Evolutionary conservation across 1,140 invertebrate genomes (phyloP), one percentile per base, ranked within the genome.

Genomic region (Oreohelix idahoensis): DNA sequence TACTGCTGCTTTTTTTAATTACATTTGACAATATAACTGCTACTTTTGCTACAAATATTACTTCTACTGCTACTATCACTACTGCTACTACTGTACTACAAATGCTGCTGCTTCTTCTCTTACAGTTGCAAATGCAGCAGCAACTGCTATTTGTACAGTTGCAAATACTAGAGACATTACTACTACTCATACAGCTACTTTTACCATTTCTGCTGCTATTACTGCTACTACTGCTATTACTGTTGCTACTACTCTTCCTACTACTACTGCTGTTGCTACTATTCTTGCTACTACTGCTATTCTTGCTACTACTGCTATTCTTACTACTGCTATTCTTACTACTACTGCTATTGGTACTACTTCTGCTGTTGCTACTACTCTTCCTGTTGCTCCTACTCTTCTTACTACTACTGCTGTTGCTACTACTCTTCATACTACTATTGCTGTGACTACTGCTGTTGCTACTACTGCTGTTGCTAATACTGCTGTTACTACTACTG

Each of bases 371-470:
- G 29, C 45, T 63, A 78, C 45, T 78, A 78, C 35, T 78, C 53
- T n/a, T 78, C 53, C 45, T 53, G 53, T n/a, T 78, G 36, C 45
- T 78, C 53, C 29, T 78, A 78, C 45, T 78, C 53, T n/a, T 58
- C 53, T n/a, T 58, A 78, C 45, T 58, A 78, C 45, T 78, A 51
- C 45, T 53, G 53, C 45, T 78, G 53, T n/a, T 78, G 53, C n/a
- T 78, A 78, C 29, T 78, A 78, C 45, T 58, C 53, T 20, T 78
- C 53, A 11, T 78, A 78, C 35, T 78, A 78, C 35, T 78, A 78
- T 20, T 58, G 53, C 45, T 78, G 17, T 35, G 53, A 78, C 49
- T 78, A 78, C 76, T 78, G 53, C 29, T 32, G 32, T 17, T 66
- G 32, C 63, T 32, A 66, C 63, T 66, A 32, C 63, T 66, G 32